Percentiles rank a stretch among this genome's conserved stretches.
phyloP scores from a whole-genome alignment of 2,113 vertebrate genomes.

The Osmerus eperlanus region DNA sequence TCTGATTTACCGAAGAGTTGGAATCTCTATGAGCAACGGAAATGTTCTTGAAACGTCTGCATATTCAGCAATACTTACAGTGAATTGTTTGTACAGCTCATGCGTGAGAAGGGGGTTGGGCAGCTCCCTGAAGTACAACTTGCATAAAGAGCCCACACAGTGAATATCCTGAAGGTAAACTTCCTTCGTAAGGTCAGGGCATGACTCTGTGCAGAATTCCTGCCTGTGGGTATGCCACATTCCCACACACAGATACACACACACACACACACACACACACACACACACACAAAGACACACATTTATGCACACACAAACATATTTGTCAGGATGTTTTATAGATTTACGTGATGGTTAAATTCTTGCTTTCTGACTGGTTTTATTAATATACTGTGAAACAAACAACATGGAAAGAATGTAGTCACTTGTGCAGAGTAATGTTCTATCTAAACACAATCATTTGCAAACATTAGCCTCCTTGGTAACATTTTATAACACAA shows the following conservation, averaged over 20 bases:
- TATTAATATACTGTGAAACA: too few relatives aligned
- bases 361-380: too few relatives aligned
- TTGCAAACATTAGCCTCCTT: too few relatives aligned
- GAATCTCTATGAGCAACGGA: too few relatives aligned
- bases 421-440: too few relatives aligned
- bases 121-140: slow-evolving; percentile 96
- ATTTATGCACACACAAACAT: neutral
- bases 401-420: too few relatives aligned
- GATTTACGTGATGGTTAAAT: too few relatives aligned
- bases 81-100: slow-evolving; percentile 96
- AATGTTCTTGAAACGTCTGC: too few relatives aligned
- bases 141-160: slow-evolving; percentile 97
- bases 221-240: slow-evolving; percentile 77
- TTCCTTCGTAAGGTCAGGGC: slow-evolving; percentile 94
- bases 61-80: slow-evolving; percentile 74
- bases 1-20: too few relatives aligned
- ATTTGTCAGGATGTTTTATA: too few relatives aligned
- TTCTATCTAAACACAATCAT: too few relatives aligned
- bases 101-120: slow-evolving; percentile 97
- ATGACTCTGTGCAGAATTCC: slow-evolving; percentile 92
- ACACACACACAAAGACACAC: slow-evolving; percentile 6
- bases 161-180: slow-evolving; percentile 99
- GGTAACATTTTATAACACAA: too few relatives aligned
- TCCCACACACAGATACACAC: slow-evolving; percentile 36
- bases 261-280: slow-evolving; percentile 20